These are phyloP conservation scores for Macquaria australasica DNA, from an alignment of 2,113 vertebrate species.

Conservation along the genomic window DNA sequence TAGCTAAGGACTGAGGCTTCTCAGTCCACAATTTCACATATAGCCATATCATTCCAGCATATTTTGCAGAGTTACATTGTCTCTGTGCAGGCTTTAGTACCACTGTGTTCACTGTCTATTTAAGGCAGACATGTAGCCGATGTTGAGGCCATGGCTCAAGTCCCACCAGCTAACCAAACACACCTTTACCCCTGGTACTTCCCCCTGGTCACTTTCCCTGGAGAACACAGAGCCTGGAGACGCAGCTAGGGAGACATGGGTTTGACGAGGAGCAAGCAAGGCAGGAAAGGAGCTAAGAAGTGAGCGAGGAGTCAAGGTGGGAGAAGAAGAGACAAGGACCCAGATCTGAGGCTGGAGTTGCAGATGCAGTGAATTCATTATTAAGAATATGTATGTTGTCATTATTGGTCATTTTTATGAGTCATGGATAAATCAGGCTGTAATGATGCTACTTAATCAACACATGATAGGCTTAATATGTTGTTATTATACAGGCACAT, in stretches of 20 bases:
- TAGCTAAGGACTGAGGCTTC: too few species aligned
- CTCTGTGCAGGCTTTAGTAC: not conserved
- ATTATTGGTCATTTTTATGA: not conserved
- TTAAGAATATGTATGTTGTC: not conserved
- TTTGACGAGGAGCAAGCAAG: slow-evolving; percentile 10
- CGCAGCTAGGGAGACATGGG: not conserved
- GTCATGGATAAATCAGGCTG: not conserved
- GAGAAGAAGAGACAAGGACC: not conserved
- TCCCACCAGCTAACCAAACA: slow-evolving; percentile 58
- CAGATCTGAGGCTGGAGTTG: not conserved
- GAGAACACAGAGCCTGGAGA: slow-evolving; percentile 16
- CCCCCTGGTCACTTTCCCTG: slow-evolving; percentile 13
- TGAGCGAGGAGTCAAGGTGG: not conserved
- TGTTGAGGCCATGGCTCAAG: not conserved
- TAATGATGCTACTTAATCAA: not conserved
- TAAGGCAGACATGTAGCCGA: slow-evolving; percentile 13
- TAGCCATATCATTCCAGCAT: not conserved
- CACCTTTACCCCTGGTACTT: slow-evolving; percentile 35
- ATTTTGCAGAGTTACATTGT: not conserved
- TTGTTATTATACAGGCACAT: not conserved
- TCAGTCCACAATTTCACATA: not conserved
- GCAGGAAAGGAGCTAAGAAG: not conserved
- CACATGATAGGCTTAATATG: not conserved
- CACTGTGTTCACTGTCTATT: slow-evolving; percentile 3
- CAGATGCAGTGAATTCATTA: not conserved